Conservation (phyloP, 1,140 invertebrate genomes). For the Drosophila dunni region DNA sequence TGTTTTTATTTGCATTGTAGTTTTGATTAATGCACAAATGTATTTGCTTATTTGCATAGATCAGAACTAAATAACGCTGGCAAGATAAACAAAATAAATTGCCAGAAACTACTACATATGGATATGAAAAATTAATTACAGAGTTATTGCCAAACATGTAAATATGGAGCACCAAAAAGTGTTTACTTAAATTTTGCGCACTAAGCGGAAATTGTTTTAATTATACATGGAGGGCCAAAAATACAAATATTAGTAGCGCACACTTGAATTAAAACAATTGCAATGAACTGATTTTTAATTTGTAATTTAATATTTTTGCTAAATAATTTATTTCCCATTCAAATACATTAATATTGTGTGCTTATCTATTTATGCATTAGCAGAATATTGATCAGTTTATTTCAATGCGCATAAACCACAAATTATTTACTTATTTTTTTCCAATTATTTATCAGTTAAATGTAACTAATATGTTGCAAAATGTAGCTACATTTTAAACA, state of each 20-base stretch:
- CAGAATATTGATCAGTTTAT: background rate
- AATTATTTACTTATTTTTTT: constrained; percentile 1
- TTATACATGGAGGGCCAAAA: background rate
- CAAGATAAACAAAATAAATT: constrained; percentile 19
- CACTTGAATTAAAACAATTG: background rate
- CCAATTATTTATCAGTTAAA: background rate
- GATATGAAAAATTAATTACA: constrained; percentile 25
- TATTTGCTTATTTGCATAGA: constrained; percentile 5
- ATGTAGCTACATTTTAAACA: constrained; percentile 4
- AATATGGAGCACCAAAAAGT: constrained; percentile 8
- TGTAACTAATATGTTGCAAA: constrained; percentile 8
- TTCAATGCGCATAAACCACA: background rate
- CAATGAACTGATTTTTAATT: background rate
- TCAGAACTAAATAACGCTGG: background rate
- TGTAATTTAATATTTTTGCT: background rate
- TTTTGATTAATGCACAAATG: constrained; percentile 1
- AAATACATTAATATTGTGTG: background rate
- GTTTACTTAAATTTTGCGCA: constrained; percentile 9
- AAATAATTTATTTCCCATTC: constrained; percentile 4
- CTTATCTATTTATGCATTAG: background rate
- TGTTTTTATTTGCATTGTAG: background rate
- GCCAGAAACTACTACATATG: background rate
- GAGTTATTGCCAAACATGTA: background rate
- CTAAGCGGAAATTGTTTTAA: constrained; percentile 14
- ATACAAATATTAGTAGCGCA: background rate